phyloP scores from a whole-genome alignment of 1,140 invertebrate genomes.

The Penaeus vannamei region DNA sequence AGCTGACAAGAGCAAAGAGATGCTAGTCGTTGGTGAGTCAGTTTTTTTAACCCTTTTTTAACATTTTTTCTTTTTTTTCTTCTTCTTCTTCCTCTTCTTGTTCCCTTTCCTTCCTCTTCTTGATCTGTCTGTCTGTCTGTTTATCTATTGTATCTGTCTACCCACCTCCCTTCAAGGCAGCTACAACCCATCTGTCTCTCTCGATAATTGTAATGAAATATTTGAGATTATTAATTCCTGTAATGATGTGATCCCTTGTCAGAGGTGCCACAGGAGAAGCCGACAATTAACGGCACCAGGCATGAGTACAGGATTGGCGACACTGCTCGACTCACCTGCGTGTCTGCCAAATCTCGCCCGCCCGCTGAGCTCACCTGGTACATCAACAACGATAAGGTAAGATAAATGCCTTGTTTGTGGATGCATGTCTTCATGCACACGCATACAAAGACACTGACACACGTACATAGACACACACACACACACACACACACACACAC shows the following conservation, averaged over 20 bases:
- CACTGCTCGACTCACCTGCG: constrained; percentile 36
- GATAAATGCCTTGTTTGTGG: background rate
- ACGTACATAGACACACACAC: background rate
- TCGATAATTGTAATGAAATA: background rate
- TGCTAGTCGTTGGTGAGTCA: constrained; percentile 40
- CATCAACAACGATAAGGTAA: constrained; percentile 41
- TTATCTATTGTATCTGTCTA: background rate
- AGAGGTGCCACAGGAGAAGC: constrained; percentile 51
- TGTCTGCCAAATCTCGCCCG: constrained; percentile 41
- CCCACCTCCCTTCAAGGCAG: background rate
- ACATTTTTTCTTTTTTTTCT: background rate
- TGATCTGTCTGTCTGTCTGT: background rate
- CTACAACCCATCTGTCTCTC: background rate
- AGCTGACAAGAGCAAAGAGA: constrained; percentile 34
- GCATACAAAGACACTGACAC: background rate
- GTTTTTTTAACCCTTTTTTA: background rate
- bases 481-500: background rate
- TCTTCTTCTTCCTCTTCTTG: background rate
- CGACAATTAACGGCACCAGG: constrained; percentile 30
- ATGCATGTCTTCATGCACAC: background rate
- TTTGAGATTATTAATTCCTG: background rate
- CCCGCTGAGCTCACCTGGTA: constrained; percentile 44
- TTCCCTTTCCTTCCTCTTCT: background rate
- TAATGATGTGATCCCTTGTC: background rate
- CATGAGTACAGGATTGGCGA: constrained; percentile 48